These are phyloP conservation scores for Manacus vitellinus DNA, from an alignment of 2,113 vertebrate genomes.

Conservation along the genomic window DNA sequence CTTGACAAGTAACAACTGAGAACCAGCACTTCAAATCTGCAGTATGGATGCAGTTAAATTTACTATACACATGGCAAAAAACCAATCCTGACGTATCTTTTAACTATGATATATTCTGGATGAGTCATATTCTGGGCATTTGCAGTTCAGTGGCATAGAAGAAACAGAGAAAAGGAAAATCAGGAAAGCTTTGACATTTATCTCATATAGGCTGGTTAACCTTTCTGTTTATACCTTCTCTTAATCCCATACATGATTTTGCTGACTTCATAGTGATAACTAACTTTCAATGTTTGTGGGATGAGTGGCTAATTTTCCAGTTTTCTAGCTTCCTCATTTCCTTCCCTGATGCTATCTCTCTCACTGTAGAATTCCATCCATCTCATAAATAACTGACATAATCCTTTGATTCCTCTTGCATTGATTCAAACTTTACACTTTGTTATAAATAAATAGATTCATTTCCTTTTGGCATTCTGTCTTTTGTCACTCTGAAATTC, in stretches of 20 bases:
- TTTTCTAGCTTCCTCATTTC: background rate
- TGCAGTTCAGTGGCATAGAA: background rate
- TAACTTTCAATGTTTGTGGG: background rate
- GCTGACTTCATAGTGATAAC: background rate
- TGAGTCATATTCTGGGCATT: background rate
- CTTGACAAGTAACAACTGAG: background rate
- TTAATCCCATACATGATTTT: background rate
- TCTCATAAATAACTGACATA: slow-evolving; percentile 21
- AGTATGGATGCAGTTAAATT: background rate
- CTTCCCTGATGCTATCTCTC: background rate
- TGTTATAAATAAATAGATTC: background rate
- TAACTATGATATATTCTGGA: background rate
- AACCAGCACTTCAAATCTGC: background rate
- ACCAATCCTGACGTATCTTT: background rate
- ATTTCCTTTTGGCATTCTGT: background rate
- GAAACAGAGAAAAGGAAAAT: background rate
- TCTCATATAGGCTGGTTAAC: background rate
- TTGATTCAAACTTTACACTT: slow-evolving; percentile 9
- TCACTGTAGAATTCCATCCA: background rate
- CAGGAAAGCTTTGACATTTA: background rate
- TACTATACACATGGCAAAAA: background rate
- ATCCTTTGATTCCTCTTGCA: background rate
- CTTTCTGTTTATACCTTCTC: background rate
- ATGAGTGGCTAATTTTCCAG: slow-evolving; percentile 8
- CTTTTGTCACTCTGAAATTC: background rate